These are phyloP conservation scores for Stylophora pistillata DNA, from an alignment of 64 coral and sea anemone species.

Conservation along the genomic window DNA sequence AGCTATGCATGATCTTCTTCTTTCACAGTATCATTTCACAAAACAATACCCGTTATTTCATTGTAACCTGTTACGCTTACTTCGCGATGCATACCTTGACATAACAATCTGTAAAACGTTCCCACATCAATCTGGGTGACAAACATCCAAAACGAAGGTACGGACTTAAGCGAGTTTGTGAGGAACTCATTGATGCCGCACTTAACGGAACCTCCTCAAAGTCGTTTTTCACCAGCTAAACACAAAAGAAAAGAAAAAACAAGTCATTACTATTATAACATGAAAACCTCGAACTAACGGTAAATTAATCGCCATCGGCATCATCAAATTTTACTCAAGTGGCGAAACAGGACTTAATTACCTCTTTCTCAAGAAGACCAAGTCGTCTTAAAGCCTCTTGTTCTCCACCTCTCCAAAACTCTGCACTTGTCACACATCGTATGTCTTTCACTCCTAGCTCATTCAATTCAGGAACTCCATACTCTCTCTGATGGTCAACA, in stretches of 20 bases:
- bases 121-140: slow-evolving; percentile 48
- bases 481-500: background rate
- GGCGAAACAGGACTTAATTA: background rate
- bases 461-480: slow-evolving; percentile 37
- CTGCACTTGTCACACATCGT: slow-evolving; percentile 2
- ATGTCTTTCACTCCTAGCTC: slow-evolving; percentile 61
- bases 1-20: too few species aligned
- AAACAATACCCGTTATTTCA: too few species aligned
- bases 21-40: too few species aligned
- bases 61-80: background rate
- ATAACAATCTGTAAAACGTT: slow-evolving; percentile 9
- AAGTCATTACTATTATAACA: too few species aligned
- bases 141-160: slow-evolving; percentile 62
- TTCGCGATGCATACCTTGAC: slow-evolving; percentile 24
- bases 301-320: too few species aligned
- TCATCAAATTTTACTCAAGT: too few species aligned
- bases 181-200: slow-evolving; percentile 27
- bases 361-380: slow-evolving; percentile 14
- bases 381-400: slow-evolving; percentile 38
- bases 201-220: slow-evolving; percentile 28
- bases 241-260: background rate
- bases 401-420: slow-evolving; percentile 59
- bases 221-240: slow-evolving; percentile 26
- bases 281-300: too few species aligned
- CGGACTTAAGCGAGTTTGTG: slow-evolving; percentile 40